These are phyloP conservation scores for Anarhynchus alexandrinus DNA, from an alignment of 2,113 vertebrate genomes.

Conservation along the genomic window DNA sequence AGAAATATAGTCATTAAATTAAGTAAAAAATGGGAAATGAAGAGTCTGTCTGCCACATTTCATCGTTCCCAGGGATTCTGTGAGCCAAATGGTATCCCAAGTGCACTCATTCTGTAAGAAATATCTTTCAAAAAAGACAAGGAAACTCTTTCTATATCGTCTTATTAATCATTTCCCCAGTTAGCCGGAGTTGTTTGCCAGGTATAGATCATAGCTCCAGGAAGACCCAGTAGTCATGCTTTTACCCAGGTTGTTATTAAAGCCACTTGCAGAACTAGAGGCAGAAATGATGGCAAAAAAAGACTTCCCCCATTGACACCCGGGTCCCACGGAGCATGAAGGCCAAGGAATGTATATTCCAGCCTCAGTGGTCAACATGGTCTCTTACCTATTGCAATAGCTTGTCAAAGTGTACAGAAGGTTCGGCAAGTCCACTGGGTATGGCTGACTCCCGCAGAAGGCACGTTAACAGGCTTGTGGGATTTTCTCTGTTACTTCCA, in stretches of 20 bases:
- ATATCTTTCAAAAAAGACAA: neutral
- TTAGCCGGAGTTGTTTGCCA: neutral
- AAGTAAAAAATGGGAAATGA: neutral
- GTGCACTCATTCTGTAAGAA: neutral
- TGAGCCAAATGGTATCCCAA: neutral
- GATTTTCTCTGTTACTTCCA: conserved; percentile 5
- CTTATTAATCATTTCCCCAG: neutral
- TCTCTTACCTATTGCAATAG: neutral
- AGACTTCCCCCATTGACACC: rapidly evolving
- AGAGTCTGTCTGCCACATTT: neutral
- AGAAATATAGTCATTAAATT: neutral
- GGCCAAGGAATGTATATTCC: neutral
- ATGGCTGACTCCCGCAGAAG: neutral
- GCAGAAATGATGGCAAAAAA: neutral
- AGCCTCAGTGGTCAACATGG: neutral
- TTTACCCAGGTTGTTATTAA: neutral
- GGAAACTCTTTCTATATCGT: neutral
- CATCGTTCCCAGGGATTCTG: neutral
- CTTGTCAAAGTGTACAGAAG: neutral
- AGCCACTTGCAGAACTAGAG: neutral
- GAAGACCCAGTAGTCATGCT: neutral
- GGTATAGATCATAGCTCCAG: neutral
- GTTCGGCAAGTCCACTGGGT: neutral
- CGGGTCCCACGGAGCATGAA: rapidly evolving
- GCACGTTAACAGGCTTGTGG: neutral